Conservation (phyloP, 2,797 vertebrate species). For the Anguilla pacifica region DNA sequence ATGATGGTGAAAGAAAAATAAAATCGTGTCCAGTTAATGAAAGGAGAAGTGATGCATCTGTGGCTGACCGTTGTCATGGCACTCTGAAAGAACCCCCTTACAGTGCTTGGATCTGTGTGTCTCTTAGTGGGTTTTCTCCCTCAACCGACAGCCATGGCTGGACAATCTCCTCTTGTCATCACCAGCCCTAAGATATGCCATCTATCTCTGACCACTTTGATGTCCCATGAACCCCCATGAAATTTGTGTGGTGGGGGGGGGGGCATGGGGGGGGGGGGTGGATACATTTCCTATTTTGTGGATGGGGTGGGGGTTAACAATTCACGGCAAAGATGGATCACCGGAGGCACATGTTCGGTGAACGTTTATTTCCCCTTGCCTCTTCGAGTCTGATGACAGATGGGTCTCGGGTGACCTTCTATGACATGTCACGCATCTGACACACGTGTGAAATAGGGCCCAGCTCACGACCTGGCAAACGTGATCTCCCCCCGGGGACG, state of each 20-base stretch:
- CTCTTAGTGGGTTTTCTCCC: background rate
- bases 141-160: background rate
- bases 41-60: constrained; percentile 4
- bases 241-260: background rate
- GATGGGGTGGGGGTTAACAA: too few relatives aligned
- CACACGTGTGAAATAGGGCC: background rate
- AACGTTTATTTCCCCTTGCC: background rate
- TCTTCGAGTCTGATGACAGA: background rate
- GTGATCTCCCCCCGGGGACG: constrained; percentile 21
- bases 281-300: background rate
- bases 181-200: background rate
- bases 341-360: background rate
- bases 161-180: background rate
- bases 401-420: constrained; percentile 9
- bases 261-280: background rate
- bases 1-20: constrained; percentile 4
- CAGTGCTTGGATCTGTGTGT: background rate
- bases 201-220: constrained; percentile 4
- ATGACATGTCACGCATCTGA: background rate
- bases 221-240: background rate
- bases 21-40: background rate
- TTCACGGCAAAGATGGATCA: background rate
- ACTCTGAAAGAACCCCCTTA: background rate
- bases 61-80: background rate
- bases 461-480: constrained; percentile 4